These are phyloP conservation scores for Catharus minimus DNA, from an alignment of 2,113 vertebrate species.

Conservation along the genomic window DNA sequence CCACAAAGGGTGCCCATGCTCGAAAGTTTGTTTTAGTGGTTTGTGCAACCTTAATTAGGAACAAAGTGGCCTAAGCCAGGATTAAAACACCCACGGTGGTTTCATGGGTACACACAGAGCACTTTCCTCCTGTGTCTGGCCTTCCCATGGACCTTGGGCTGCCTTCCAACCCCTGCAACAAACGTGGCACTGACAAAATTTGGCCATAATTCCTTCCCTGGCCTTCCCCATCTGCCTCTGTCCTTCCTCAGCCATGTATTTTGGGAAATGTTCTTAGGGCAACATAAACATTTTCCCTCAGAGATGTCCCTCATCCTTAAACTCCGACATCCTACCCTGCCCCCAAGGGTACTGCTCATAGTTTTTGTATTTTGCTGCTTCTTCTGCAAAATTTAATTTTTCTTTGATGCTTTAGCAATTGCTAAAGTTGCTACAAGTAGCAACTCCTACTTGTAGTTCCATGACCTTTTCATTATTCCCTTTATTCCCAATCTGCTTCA, in stretches of 20 bases:
- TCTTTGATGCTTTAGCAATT: neutral
- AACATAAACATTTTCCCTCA: neutral
- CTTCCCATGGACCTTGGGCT: neutral
- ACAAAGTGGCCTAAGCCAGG: neutral
- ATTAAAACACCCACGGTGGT: neutral
- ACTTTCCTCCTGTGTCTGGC: neutral
- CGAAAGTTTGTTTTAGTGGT: neutral
- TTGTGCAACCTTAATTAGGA: neutral
- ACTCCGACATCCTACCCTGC: neutral
- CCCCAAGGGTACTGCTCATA: accelerated
- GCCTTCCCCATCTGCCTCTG: neutral
- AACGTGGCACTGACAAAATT: accelerated
- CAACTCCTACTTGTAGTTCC: neutral
- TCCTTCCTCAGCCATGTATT: neutral
- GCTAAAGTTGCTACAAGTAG: neutral
- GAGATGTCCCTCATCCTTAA: neutral
- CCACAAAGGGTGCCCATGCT: neutral
- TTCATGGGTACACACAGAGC: neutral
- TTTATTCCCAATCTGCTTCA: neutral
- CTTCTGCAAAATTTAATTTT: neutral
- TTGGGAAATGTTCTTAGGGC: neutral
- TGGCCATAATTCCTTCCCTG: neutral
- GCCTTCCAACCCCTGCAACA: neutral
- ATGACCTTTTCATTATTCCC: neutral
- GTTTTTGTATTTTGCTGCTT: neutral